These are phyloP conservation scores for Cyprinella venusta DNA, from an alignment of 2,797 vertebrate species.

Conservation along the genomic window DNA sequence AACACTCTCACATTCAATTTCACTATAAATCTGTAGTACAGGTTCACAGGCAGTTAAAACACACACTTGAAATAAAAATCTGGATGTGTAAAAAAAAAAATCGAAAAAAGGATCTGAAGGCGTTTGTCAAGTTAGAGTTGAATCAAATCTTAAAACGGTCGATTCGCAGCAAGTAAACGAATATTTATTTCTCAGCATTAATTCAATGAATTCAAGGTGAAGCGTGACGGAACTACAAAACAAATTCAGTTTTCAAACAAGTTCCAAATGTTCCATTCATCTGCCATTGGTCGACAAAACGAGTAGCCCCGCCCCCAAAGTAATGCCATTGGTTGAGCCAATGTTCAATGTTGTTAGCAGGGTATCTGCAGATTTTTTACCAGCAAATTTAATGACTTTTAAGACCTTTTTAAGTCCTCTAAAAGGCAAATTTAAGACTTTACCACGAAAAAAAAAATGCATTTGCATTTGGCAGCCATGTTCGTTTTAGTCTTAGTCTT, in stretches of 20 bases:
- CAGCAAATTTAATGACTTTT: too few species aligned
- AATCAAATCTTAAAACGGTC: background rate
- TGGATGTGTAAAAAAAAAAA: too few species aligned
- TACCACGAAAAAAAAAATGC: too few species aligned
- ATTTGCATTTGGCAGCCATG: too few species aligned
- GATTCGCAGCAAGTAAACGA: background rate
- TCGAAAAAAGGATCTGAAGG: too few species aligned
- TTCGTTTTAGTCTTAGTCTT: too few species aligned
- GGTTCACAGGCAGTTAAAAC: background rate
- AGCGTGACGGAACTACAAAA: background rate
- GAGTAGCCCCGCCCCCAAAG: background rate
- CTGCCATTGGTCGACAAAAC: background rate
- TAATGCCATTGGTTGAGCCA: background rate
- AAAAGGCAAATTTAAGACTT: too few species aligned
- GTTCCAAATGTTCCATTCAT: background rate
- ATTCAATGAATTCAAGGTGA: background rate
- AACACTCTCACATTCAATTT: background rate
- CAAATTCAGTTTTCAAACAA: background rate
- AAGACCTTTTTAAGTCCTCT: too few species aligned
- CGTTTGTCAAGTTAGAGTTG: background rate
- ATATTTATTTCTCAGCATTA: background rate
- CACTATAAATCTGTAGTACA: background rate
- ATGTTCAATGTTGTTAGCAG: too few species aligned
- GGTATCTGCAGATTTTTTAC: too few species aligned
- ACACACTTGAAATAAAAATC: background rate